Evolutionary conservation across 2,888 invertebrate genomes (phyloP).

Genomic region (Lacanobia oleracea): DNA sequence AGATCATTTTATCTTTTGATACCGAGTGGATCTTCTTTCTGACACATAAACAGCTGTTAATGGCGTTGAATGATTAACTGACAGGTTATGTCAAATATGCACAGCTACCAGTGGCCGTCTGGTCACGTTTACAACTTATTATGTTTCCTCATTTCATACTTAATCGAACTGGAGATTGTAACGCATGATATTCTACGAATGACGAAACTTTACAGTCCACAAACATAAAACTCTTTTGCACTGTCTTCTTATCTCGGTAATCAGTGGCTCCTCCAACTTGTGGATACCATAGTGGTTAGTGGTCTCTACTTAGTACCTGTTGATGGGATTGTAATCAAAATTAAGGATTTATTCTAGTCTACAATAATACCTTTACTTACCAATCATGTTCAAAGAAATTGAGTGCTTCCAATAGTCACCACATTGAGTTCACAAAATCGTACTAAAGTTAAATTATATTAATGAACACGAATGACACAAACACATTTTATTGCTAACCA

Average conservation of each 20-base stretch:
- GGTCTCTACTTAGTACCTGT: conserved; percentile 6
- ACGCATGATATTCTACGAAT: conserved; percentile 57
- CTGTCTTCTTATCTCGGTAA: conserved; percentile 55
- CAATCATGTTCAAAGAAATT: not conserved
- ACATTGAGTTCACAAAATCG: not conserved
- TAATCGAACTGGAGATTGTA: conserved; percentile 47
- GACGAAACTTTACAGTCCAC: conserved; percentile 43
- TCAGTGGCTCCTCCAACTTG: conserved; percentile 55
- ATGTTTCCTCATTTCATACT: conserved; percentile 50
- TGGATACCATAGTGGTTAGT: conserved; percentile 20
- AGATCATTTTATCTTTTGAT: conserved; percentile 73
- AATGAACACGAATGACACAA: conserved; percentile 13
- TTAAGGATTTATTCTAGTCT: too few species aligned
- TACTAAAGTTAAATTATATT: conserved; percentile 7
- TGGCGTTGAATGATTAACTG: conserved; percentile 59
- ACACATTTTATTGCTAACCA: conserved; percentile 14
- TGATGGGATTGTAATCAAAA: conserved; percentile 13
- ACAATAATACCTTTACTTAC: not conserved
- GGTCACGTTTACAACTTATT: conserved; percentile 45
- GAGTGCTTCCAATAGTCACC: not conserved
- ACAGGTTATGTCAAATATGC: conserved; percentile 51
- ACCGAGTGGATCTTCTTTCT: conserved; percentile 66
- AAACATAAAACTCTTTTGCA: conserved; percentile 56
- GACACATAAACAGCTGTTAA: conserved; percentile 55
- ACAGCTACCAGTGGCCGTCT: conserved; percentile 44